Base-by-base conservation (phyloP, 2,888 invertebrate genomes). In the Trichogramma evanescens region DNA sequence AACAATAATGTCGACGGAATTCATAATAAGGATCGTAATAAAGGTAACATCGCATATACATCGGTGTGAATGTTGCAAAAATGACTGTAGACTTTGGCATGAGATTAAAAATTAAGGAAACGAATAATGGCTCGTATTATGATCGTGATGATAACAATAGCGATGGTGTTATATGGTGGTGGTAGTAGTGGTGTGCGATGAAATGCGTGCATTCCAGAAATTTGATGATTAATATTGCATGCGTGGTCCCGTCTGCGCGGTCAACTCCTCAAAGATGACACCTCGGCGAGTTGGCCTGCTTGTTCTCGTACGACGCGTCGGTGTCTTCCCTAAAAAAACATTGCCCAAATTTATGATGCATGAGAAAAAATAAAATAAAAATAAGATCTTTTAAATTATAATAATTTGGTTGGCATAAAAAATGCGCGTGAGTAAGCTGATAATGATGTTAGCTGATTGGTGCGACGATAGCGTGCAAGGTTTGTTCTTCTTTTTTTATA, bases 201-300 rank as follows among this genome's bases (percentile, higher is more conserved):
- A 26, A 26, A 26, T 26, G 26, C 26, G 26, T 26, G 26, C 26
- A 26, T 26, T 26, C 26, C 26, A 26, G 26, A 2, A 26, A 26
- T 26, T 26, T 26, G 26, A 26, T 26, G 26, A 26, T 26, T 26
- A 26, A 26, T 26, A 26, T 26, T 26, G 26, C 26, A 26, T 26
- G 26, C 26, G 2, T 39, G 13, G 49, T 9, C 10, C 13, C 56
- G 26, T 26, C 26, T 26, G 26, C 26, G 26, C 3, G 1, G 1
- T 26, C 26, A 26, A 39, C 9, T 70, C 70, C 67, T 75, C 70
- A 77, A 42, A 77, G 75, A 55, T 69, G 76, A 63, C 73, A 73
- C 64, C 66, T 74, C 56, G 73, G 73, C 44, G 74, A 68, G 40
- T 67, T 58, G 58, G 67, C 62, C 56, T 66, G 66, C 40, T 66